Percentiles rank a stretch among this genome's conserved stretches.
These are phyloP conservation scores for Trematocara marginatum DNA, from an alignment of 2,113 vertebrate species.

Conservation along the genomic window DNA sequence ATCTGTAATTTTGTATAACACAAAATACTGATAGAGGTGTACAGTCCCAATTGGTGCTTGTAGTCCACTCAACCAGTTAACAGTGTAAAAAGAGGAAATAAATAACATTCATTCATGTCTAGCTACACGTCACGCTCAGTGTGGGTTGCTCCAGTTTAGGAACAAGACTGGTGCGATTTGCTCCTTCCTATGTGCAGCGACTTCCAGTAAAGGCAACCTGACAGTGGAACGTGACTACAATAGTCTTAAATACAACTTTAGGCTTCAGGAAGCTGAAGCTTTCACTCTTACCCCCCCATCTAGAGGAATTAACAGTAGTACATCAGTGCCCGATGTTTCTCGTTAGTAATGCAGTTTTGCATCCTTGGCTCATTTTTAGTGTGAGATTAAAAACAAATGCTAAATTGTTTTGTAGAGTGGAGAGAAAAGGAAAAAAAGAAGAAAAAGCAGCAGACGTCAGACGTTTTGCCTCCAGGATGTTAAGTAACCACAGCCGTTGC, in stretches of 20 bases:
- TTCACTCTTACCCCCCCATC: background rate
- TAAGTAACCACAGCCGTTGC: constrained; percentile 37
- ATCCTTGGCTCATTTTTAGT: background rate
- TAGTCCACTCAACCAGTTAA: background rate
- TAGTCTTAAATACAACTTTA: background rate
- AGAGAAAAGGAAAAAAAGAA: background rate
- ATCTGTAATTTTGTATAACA: background rate
- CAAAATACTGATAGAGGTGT: background rate
- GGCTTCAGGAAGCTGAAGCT: background rate
- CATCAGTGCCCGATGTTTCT: background rate
- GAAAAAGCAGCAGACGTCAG: background rate
- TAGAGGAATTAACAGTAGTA: background rate
- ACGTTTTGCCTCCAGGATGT: constrained; percentile 32
- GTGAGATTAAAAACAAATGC: background rate
- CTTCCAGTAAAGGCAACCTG: background rate
- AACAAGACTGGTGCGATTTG: background rate
- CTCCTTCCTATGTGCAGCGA: background rate
- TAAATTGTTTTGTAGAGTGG: background rate
- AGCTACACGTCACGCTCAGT: background rate
- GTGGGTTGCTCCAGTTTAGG: background rate
- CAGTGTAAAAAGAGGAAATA: background rate
- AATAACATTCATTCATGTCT: background rate
- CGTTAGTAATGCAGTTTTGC: background rate
- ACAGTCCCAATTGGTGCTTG: background rate
- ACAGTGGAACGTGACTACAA: background rate